phyloP scores from a whole-genome alignment of 2,797 vertebrate genomes.

The Myripristis murdjan region DNA sequence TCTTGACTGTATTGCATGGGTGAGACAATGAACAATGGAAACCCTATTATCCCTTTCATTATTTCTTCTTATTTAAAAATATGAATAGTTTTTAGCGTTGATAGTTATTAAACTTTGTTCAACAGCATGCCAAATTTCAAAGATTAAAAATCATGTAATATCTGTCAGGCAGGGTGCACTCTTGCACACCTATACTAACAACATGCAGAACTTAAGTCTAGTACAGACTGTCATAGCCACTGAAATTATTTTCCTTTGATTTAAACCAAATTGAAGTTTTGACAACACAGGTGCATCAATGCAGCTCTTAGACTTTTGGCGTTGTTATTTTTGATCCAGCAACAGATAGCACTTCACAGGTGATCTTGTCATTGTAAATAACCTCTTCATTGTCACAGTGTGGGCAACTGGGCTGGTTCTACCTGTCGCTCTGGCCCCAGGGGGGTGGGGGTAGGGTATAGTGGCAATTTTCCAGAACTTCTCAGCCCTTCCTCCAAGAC shows the following conservation, averaged over 20 bases:
- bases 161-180: too few relatives aligned
- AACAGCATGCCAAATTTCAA: neutral
- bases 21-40: too few relatives aligned
- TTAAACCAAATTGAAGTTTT: neutral
- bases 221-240: neutral
- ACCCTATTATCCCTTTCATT: neutral
- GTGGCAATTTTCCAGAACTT: neutral
- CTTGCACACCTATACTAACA: neutral
- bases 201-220: neutral
- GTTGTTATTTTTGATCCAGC: neutral
- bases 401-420: slow-evolving; percentile 50
- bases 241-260: neutral
- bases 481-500: slow-evolving; percentile 52
- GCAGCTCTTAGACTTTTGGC: neutral
- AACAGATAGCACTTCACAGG: neutral
- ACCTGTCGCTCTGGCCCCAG: slow-evolving; percentile 30
- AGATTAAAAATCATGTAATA: neutral
- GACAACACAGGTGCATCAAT: neutral
- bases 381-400: neutral
- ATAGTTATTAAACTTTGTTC: too few relatives aligned
- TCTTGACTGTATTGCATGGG: too few relatives aligned
- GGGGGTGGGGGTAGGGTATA: neutral
- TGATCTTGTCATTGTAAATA: slow-evolving; percentile 18
- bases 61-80: neutral
- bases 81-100: neutral